phyloP scores from a whole-genome alignment of 2,797 vertebrate species.

The Peromyscus melanophrys region DNA sequence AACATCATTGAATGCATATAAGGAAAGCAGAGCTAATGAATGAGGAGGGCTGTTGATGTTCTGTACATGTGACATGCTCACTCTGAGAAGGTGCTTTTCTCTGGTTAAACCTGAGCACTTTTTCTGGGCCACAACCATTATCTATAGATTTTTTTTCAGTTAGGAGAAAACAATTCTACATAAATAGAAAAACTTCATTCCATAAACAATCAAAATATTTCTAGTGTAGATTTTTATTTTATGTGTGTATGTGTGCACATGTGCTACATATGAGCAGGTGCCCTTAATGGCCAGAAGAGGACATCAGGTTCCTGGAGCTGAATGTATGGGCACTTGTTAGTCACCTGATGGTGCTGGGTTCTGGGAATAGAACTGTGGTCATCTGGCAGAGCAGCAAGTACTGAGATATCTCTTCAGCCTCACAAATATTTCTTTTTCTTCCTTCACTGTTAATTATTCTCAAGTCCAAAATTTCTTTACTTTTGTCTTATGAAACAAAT shows the following conservation, averaged over 20 bases:
- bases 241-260: not conserved
- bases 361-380: not conserved
- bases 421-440: not conserved
- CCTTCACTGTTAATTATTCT: not conserved
- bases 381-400: not conserved
- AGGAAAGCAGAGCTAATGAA: not conserved
- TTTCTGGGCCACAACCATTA: not conserved
- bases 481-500: constrained; percentile 31
- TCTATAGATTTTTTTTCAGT: not conserved
- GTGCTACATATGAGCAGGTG: not conserved
- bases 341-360: not conserved
- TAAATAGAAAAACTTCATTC: not conserved
- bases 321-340: not conserved
- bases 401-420: not conserved
- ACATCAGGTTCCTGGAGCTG: not conserved
- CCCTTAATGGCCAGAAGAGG: not conserved
- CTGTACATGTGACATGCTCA: accelerated
- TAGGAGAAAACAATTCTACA: not conserved
- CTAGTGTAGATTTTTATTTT: not conserved
- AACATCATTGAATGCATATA: not conserved
- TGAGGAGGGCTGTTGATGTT: not conserved
- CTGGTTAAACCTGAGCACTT: not conserved
- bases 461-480: not conserved
- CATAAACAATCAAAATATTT: not conserved
- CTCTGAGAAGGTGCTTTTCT: not conserved